Evolutionary conservation across 2,888 invertebrate species (phyloP), one percentile per base, ranked within the genome.

Genomic region (Drosophila prostipennis): DNA sequence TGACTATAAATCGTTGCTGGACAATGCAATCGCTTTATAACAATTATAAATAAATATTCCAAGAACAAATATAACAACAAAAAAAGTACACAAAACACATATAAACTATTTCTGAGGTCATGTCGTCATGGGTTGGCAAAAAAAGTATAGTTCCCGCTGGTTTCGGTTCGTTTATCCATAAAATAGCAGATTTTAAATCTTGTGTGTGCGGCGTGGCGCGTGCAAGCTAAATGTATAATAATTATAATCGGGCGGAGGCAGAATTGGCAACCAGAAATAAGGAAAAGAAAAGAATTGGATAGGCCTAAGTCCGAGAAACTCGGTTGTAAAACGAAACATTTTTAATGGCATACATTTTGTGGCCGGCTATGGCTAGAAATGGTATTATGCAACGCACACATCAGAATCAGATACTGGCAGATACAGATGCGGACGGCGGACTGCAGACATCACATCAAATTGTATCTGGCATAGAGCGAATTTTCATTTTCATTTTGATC

Each of bases 351-450:
- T 67, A 73, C 70, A 67, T 64, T 79, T 72, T 61, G 70, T 59
- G 39, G 49, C 53, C 36, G 63, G 54, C 69, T 80, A 72, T 84
- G 60, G 78, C 78, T 83, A 58, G 72, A 81, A 85, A 87, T 87
- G 79, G 82, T 81, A 81, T 81, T 81, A 81, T 81, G 81, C 81
- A 81, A 81, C 74, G 74, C 82, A 81, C 72, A 77, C 75, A 52
- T 67, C 52, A 70, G 61, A 74, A 52, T 67, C 52, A 70, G 61
- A 74, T 56, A 74, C 36, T 45, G 45, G n/a, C 45, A 63, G 46
- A 63, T 51, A 64, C 45, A 54, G 64, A 68, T 56, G 52, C 45
- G 37, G 29, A 48, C 40, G 8, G 46, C 49, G 42, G 36, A 58
- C 40, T 76, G 74, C 80, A 75, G 81, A 78, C 70, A 74, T 75